These are phyloP conservation scores for Lycaena phlaeas DNA, from an alignment of 2,888 invertebrate genomes.

Conservation along the genomic window DNA sequence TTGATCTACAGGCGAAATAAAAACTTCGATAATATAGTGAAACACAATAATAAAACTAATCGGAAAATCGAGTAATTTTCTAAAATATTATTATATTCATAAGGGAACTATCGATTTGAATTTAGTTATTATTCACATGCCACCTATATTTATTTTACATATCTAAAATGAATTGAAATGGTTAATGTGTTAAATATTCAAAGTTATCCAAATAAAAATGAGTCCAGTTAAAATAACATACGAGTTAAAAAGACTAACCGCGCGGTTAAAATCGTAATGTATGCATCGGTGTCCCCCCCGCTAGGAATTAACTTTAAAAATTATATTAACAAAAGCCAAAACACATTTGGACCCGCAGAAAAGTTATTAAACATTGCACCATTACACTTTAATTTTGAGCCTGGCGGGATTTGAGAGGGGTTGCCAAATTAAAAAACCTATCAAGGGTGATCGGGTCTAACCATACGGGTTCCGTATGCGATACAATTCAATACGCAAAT, in stretches of 20 bases:
- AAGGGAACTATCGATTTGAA: no score
- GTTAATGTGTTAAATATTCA: no score
- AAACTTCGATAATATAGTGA: no score
- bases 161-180: no score
- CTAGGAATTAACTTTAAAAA: slow-evolving; percentile 52
- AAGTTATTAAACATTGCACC: slow-evolving; percentile 68
- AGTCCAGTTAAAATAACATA: neutral
- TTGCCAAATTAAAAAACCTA: slow-evolving; percentile 45
- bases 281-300: slow-evolving; percentile 30
- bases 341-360: slow-evolving; percentile 59
- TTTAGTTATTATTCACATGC: no score
- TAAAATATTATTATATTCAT: no score
- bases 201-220: no score
- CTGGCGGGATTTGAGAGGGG: slow-evolving; percentile 57
- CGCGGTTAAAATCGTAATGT: slow-evolving; percentile 12
- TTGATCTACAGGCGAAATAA: no score
- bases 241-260: slow-evolving; percentile 1
- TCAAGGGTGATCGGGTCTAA: neutral
- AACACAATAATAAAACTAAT: no score
- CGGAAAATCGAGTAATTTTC: no score
- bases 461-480: neutral
- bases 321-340: slow-evolving; percentile 62
- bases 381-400: slow-evolving; percentile 67
- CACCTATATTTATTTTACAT: no score
- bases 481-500: no score